Evolutionary conservation across 2,888 invertebrate species (phyloP), one percentile per base, ranked within the genome.

Genomic region (Carcina quercana): DNA sequence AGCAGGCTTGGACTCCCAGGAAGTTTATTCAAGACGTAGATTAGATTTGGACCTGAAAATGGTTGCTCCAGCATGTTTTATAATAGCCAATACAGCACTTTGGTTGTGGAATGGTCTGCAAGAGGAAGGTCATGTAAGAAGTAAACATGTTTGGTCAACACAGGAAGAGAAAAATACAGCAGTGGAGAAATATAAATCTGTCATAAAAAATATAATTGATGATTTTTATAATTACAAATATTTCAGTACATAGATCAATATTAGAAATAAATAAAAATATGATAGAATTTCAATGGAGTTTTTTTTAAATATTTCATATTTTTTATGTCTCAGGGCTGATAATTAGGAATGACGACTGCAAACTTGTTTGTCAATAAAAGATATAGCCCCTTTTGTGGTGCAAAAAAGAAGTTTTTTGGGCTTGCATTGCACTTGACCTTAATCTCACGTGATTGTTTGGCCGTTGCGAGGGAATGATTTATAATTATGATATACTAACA

Each of bases 31-130:
- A 1, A 59, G 50, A 21, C 35, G 53, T 37, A 53, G 56, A 40
- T 69, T 83, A 40, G 48, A 68, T 2, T 29, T 51, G 14, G 82
- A 82, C 49, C 45, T 82, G 28, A 64, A 53, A 38, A 35, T 53
- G 2, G 73, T 80, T 6, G 64, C 61, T 2, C 74, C 76, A 8
- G 65, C 74, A 6, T 72, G 73, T 41, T 50, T 79, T 5, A 74
- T 79, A 32, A 56, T 71, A 12, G 78, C 72, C 0, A 82, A 82
- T 38, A 78, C 76, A 21, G 75, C 80, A 1, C 29, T 78, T 7
- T 82, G 82, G 80, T 45, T 82, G 1, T 59, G 58, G 1, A 65
- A 58, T 42, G 82, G 82, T 1, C 43, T 80, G 20, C 82, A 82
- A 42, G 55, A 72, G 45, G 80, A 74, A 34, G 83, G 82, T 0